Evolutionary conservation across 2,113 vertebrate species (phyloP).

Genomic region (Zootoca vivipara): DNA sequence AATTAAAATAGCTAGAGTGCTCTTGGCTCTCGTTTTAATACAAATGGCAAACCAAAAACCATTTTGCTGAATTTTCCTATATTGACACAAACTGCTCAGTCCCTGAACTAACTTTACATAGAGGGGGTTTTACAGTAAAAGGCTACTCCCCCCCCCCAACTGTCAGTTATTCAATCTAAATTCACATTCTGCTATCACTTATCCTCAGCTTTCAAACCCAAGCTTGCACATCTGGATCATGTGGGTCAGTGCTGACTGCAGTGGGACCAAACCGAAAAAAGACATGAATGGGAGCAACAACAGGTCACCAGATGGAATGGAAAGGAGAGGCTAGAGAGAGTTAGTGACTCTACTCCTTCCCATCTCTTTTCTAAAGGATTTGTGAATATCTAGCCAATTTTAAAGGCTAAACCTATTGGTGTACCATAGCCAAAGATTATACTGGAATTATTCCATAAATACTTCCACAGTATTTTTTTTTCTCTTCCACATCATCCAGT

Average conservation of each 20-base stretch:
- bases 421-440: not conserved
- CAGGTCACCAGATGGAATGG: not conserved
- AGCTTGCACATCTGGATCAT: not conserved
- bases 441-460: not conserved
- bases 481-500: not conserved
- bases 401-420: not conserved
- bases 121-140: not conserved
- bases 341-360: not conserved
- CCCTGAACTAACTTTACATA: not conserved
- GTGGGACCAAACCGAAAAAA: not conserved
- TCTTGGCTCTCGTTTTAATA: not conserved
- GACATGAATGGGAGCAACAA: not conserved
- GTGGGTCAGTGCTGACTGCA: not conserved
- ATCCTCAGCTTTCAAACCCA: not conserved
- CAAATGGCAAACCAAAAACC: fast-evolving
- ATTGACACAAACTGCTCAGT: not conserved
- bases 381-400: not conserved
- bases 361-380: not conserved
- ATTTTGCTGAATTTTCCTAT: not conserved
- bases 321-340: not conserved
- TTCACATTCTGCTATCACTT: not conserved
- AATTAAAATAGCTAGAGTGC: not conserved
- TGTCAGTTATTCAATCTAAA: conserved; percentile 1
- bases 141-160: not conserved
- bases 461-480: not conserved